These are phyloP conservation scores for Onychomys torridus DNA, from an alignment of 2,797 vertebrate genomes.

Conservation along the genomic window DNA sequence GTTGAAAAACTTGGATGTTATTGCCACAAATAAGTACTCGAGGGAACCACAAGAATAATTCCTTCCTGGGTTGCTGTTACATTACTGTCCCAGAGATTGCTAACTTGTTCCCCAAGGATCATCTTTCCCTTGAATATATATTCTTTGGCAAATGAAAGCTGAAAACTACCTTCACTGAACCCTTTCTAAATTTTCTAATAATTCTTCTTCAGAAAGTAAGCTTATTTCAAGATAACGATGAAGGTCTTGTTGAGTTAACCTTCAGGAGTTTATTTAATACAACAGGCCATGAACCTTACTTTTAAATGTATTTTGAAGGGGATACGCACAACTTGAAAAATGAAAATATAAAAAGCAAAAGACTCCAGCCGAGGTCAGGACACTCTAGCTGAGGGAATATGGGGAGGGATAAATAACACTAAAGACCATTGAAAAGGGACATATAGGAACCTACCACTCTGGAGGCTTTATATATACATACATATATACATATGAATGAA, in stretches of 20 bases:
- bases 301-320: slow-evolving; percentile 1
- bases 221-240: slow-evolving; percentile 56
- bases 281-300: slow-evolving; percentile 3
- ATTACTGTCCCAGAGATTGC: neutral
- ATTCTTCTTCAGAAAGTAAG: slow-evolving; percentile 70
- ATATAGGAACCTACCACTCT: neutral
- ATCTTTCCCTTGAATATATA: slow-evolving; percentile 53
- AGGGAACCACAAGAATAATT: neutral
- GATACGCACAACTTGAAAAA: neutral
- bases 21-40: slow-evolving; percentile 35
- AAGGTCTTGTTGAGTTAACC: neutral
- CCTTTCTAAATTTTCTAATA: slow-evolving; percentile 62
- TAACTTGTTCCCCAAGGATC: slow-evolving; percentile 37
- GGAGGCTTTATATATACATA: neutral
- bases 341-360: neutral
- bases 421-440: neutral
- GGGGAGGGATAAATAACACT: neutral
- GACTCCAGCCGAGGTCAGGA: neutral
- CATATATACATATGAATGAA: neutral
- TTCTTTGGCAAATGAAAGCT: slow-evolving; percentile 60
- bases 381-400: neutral
- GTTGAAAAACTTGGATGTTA: neutral
- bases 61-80: neutral
- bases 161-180: slow-evolving; percentile 64
- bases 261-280: slow-evolving; percentile 5